Conservation (phyloP, 1,140 invertebrate genomes). For the Aphidius ervi region DNA sequence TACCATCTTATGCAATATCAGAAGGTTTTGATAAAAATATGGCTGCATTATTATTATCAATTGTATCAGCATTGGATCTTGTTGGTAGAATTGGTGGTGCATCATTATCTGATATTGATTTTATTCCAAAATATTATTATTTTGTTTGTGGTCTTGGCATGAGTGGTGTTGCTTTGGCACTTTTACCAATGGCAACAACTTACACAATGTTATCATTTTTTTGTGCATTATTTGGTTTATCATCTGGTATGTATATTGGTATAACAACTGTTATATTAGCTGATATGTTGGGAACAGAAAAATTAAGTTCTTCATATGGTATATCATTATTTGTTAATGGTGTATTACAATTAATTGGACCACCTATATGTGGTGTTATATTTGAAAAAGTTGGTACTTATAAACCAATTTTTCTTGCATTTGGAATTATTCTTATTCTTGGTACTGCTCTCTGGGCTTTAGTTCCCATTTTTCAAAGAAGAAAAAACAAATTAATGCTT, state of each 20-base stretch:
- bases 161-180: slow-evolving; percentile 68
- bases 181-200: slow-evolving; percentile 62
- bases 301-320: slow-evolving; percentile 75
- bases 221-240: slow-evolving; percentile 71
- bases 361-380: slow-evolving; percentile 69
- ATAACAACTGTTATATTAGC: slow-evolving; percentile 78
- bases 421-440: slow-evolving; percentile 65
- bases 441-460: slow-evolving; percentile 69
- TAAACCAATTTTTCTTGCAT: slow-evolving; percentile 63
- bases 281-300: slow-evolving; percentile 73
- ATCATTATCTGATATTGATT: slow-evolving; percentile 69
- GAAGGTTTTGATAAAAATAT: slow-evolving; percentile 66
- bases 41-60: slow-evolving; percentile 69
- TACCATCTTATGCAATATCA: slow-evolving; percentile 68
- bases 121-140: slow-evolving; percentile 74
- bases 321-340: slow-evolving; percentile 78
- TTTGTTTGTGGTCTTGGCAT: slow-evolving; percentile 71
- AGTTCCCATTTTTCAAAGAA: slow-evolving; percentile 64
- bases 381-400: slow-evolving; percentile 62
- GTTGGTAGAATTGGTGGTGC: slow-evolving; percentile 77
- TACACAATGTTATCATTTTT: slow-evolving; percentile 59
- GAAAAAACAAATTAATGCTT: slow-evolving; percentile 33
- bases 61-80: slow-evolving; percentile 74
- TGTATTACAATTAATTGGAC: slow-evolving; percentile 70
- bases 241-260: slow-evolving; percentile 77